These are phyloP conservation scores for Ochropleura plecta DNA, from an alignment of 2,888 invertebrate genomes.

Conservation along the genomic window DNA sequence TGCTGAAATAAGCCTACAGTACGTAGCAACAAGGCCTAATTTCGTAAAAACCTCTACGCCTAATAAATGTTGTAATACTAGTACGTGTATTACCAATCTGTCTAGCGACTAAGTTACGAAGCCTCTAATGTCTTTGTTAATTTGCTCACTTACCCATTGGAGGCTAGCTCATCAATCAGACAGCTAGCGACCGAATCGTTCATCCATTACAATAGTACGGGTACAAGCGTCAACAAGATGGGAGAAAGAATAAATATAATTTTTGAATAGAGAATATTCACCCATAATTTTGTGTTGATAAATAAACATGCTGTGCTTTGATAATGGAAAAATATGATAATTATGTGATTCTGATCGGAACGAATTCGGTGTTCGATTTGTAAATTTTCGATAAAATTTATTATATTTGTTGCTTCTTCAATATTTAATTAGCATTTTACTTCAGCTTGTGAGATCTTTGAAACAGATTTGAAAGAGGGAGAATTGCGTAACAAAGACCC, in stretches of 20 bases:
- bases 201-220: slow-evolving; percentile 84
- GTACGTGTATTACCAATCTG: slow-evolving; percentile 55
- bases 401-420: slow-evolving; percentile 25
- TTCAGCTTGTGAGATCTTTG: slow-evolving; percentile 37
- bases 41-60: slow-evolving; percentile 56
- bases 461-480: slow-evolving; percentile 38
- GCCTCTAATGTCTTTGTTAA: slow-evolving; percentile 81
- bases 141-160: slow-evolving; percentile 93
- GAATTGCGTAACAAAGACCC: slow-evolving; percentile 12
- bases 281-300: slow-evolving; percentile 75
- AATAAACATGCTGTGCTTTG: slow-evolving; percentile 86
- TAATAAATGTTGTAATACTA: slow-evolving; percentile 57
- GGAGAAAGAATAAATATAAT: slow-evolving; percentile 87
- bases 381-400: slow-evolving; percentile 21
- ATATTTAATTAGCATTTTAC: slow-evolving; percentile 39
- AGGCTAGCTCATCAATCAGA: slow-evolving; percentile 96
- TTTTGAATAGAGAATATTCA: slow-evolving; percentile 82
- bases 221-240: slow-evolving; percentile 87
- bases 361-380: slow-evolving; percentile 16
- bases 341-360: slow-evolving; percentile 41
- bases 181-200: slow-evolving; percentile 91
- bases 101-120: slow-evolving; percentile 80
- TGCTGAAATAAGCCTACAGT: slow-evolving; percentile 56
- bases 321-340: slow-evolving; percentile 54
- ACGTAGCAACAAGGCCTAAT: slow-evolving; percentile 45